phyloP scores from a whole-genome alignment of 2,113 vertebrate species.

The Meleagris gallopavo region DNA sequence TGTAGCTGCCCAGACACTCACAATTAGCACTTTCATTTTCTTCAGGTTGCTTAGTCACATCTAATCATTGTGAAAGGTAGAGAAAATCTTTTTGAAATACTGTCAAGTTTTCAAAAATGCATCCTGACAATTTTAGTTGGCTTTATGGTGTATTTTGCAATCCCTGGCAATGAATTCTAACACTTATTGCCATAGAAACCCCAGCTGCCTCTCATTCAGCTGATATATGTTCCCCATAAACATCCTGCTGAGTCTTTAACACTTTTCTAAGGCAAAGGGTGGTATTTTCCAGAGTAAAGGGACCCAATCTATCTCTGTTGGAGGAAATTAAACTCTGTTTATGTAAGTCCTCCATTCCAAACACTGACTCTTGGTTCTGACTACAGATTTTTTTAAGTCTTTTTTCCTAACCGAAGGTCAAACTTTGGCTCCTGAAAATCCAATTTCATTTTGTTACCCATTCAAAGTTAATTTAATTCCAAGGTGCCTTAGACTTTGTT shows the following conservation, averaged over 20 bases:
- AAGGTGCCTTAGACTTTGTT: neutral
- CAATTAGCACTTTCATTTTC: conserved; percentile 29
- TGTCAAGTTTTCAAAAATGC: conserved; percentile 16
- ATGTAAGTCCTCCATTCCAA: neutral
- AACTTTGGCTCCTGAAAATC: neutral
- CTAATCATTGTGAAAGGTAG: neutral
- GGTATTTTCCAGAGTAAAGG: neutral
- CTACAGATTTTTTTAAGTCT: neutral
- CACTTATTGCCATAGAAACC: neutral
- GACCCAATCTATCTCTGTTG: neutral
- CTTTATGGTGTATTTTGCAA: conserved; percentile 30
- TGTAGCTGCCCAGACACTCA: neutral
- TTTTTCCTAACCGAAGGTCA: neutral
- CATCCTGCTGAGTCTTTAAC: neutral
- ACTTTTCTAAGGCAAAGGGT: neutral
- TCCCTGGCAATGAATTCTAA: neutral
- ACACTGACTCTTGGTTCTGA: neutral
- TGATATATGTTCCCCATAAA: neutral
- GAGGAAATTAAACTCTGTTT: neutral
- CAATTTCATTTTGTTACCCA: neutral
- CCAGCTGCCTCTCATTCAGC: conserved; percentile 5
- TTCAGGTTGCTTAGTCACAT: neutral
- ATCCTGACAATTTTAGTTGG: conserved; percentile 48
- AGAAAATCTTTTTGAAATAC: conserved; percentile 15
- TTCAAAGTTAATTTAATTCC: neutral